phyloP scores from a whole-genome alignment of 2,797 vertebrate genomes.

The Hipposideros larvatus region DNA sequence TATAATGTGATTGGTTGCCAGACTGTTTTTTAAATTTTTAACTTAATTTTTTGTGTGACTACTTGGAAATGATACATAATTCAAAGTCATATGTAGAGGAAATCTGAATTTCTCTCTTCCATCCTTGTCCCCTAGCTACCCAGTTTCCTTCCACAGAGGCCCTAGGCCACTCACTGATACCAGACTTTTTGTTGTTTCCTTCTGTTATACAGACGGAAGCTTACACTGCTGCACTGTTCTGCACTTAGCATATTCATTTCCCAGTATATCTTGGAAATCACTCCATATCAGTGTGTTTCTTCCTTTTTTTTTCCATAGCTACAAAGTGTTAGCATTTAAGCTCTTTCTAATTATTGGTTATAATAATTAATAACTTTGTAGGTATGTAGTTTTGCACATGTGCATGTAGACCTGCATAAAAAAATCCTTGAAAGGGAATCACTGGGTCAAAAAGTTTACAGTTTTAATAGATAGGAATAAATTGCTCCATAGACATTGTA shows the following conservation, averaged over 20 bases:
- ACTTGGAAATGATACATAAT: neutral
- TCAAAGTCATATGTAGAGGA: neutral
- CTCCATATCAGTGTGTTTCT: neutral
- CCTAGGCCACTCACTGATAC: too few species aligned
- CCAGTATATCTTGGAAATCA: neutral
- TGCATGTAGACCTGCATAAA: neutral
- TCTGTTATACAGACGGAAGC: neutral
- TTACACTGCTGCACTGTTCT: fast-evolving
- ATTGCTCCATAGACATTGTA: neutral
- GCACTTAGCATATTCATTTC: neutral
- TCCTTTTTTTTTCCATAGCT: neutral
- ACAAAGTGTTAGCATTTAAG: neutral
- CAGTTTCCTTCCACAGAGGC: neutral
- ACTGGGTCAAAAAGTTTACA: neutral
- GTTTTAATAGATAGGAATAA: neutral
- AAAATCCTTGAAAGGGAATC: neutral
- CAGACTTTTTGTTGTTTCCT: too few species aligned
- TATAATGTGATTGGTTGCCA: neutral
- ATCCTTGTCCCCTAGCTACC: neutral
- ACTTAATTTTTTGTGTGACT: neutral
- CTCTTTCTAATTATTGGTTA: neutral
- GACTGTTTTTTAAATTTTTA: neutral
- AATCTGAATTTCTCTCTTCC: neutral
- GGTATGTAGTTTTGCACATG: neutral
- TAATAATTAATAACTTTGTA: neutral